phyloP scores from a whole-genome alignment of 2,888 invertebrate species.

The Agrotis ipsilon region DNA sequence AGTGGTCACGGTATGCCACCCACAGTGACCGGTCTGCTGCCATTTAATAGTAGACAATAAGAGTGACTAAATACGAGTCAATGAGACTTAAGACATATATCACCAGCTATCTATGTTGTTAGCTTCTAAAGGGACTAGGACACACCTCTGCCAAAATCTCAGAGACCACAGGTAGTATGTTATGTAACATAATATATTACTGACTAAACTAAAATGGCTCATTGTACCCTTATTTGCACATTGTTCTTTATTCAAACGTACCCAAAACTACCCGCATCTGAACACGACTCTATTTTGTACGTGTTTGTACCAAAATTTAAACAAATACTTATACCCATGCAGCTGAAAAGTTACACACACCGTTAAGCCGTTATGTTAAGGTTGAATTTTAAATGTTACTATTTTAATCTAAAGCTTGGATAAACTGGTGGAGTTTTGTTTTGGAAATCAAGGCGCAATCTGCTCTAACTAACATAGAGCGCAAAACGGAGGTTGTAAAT shows the following conservation, averaged over 20 bases:
- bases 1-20: no score
- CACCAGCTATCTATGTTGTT: no score
- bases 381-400: conserved; percentile 3
- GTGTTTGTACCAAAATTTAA: background rate
- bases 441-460: conserved; percentile 26
- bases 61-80: no score
- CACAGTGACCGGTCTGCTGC: no score
- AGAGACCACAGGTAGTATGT: no score
- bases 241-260: background rate
- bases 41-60: no score
- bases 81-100: no score
- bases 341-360: no score
- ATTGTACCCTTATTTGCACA: conserved; percentile 5
- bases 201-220: background rate
- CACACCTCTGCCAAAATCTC: no score
- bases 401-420: background rate
- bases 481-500: conserved; percentile 13
- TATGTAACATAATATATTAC: background rate
- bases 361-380: background rate
- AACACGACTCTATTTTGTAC: conserved; percentile 24
- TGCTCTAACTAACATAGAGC: conserved; percentile 1
- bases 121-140: no score
- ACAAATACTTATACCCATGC: background rate
- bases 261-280: conserved; percentile 18
- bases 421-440: conserved; percentile 24